These are phyloP conservation scores for Nothocercus nigrocapillus DNA, from an alignment of 2,113 vertebrate species.

Conservation along the genomic window DNA sequence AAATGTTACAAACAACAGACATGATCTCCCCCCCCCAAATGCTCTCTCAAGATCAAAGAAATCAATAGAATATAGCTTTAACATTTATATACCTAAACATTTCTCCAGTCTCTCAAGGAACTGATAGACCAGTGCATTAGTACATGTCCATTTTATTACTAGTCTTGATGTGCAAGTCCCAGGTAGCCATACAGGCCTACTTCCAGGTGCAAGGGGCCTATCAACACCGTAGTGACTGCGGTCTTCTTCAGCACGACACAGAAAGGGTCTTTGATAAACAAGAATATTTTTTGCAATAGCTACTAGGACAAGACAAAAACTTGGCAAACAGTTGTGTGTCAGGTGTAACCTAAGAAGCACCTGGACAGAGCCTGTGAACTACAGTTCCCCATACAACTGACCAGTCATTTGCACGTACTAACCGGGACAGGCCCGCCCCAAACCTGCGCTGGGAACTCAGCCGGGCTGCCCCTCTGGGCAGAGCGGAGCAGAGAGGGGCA, in stretches of 20 bases:
- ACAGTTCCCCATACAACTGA: too few species aligned
- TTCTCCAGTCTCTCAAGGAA: neutral
- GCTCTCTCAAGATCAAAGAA: neutral
- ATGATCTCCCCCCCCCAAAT: neutral
- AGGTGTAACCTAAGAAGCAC: neutral
- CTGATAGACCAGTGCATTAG: fast-evolving
- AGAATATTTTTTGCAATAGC: neutral
- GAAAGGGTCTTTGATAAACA: neutral
- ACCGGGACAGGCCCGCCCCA: too few species aligned
- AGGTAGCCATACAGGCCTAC: fast-evolving
- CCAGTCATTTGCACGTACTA: too few species aligned
- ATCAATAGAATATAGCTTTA: neutral
- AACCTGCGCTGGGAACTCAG: too few species aligned
- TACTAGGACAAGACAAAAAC: neutral
- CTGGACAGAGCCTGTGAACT: too few species aligned
- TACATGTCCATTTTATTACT: neutral
- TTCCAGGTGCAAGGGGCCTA: neutral
- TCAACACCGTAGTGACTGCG: neutral
- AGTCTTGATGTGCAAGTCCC: fast-evolving
- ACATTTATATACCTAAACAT: neutral
- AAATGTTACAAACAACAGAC: neutral
- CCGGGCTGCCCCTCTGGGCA: too few species aligned
- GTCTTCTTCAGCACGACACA: neutral
- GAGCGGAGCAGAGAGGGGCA: too few species aligned
- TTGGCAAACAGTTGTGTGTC: fast-evolving